phyloP scores from a whole-genome alignment of 1,140 invertebrate species.

The Dendroctonus valens region DNA sequence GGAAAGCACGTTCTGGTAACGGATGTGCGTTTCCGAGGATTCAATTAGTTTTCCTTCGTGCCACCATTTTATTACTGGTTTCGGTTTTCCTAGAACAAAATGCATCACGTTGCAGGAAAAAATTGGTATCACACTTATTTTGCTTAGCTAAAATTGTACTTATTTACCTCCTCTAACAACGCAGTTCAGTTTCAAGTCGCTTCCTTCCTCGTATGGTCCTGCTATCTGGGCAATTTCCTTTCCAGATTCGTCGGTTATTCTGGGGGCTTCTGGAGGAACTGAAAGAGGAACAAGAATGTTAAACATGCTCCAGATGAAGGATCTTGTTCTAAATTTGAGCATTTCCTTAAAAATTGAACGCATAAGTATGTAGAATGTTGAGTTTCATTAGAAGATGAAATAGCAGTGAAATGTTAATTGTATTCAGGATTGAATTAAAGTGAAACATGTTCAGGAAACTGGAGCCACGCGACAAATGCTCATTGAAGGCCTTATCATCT shows the following conservation, averaged over 20 bases:
- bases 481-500: no score
- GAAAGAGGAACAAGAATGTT: slow-evolving; percentile 48
- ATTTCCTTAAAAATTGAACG: no score
- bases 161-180: slow-evolving; percentile 78
- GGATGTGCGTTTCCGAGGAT: slow-evolving; percentile 54
- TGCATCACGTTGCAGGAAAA: no score
- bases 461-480: no score
- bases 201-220: slow-evolving; percentile 83
- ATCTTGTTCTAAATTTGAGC: no score
- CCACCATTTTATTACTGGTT: slow-evolving; percentile 83
- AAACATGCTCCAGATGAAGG: background rate
- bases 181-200: slow-evolving; percentile 77
- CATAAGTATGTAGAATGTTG: no score
- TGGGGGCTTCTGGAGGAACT: slow-evolving; percentile 81
- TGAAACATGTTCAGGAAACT: no score
- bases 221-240: slow-evolving; percentile 67
- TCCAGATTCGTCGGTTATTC: slow-evolving; percentile 76
- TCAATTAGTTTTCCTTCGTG: slow-evolving; percentile 73
- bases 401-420: no score
- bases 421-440: no score
- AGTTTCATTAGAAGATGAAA: no score
- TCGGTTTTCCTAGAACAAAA: slow-evolving; percentile 68
- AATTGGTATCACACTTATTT: no score
- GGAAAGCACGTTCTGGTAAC: slow-evolving; percentile 48
- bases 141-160: background rate